Conservation (phyloP, 2,113 vertebrate species). For the Brachypteracias leptosomus region DNA sequence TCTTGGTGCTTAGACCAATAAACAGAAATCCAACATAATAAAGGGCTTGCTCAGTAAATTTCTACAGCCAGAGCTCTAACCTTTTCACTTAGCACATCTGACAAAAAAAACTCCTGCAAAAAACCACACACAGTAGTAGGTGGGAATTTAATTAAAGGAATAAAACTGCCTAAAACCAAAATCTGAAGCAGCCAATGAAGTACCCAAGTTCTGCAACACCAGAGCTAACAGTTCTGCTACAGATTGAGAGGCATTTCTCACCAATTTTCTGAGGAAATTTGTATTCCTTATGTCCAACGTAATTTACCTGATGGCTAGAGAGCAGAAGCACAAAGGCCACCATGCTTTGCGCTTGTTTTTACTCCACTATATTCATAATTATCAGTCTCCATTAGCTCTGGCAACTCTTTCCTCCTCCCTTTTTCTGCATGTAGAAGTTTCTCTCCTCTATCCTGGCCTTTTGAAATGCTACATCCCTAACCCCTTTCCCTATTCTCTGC, state of each 20-base stretch:
- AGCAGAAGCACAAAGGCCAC: background rate
- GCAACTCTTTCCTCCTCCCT: background rate
- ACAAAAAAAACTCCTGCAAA: background rate
- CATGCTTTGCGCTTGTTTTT: fast-evolving
- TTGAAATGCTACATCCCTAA: background rate
- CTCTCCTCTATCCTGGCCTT: background rate
- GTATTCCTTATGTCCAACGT: background rate
- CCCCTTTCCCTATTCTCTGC: background rate
- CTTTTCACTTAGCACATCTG: background rate
- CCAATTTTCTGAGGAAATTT: background rate
- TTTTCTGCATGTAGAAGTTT: background rate
- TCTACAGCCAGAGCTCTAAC: background rate
- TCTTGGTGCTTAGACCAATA: background rate
- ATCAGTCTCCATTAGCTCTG: background rate
- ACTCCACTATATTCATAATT: fast-evolving
- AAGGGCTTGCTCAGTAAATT: background rate
- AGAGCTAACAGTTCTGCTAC: background rate
- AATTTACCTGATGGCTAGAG: background rate
- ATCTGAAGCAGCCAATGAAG: background rate
- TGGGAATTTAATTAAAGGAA: background rate
- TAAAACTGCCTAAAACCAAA: background rate
- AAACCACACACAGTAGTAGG: background rate
- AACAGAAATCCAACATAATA: background rate
- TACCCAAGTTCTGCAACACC: background rate
- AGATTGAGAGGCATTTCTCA: background rate